phyloP scores from a whole-genome alignment of 2,113 vertebrate genomes.

The Onychostoma macrolepis region DNA sequence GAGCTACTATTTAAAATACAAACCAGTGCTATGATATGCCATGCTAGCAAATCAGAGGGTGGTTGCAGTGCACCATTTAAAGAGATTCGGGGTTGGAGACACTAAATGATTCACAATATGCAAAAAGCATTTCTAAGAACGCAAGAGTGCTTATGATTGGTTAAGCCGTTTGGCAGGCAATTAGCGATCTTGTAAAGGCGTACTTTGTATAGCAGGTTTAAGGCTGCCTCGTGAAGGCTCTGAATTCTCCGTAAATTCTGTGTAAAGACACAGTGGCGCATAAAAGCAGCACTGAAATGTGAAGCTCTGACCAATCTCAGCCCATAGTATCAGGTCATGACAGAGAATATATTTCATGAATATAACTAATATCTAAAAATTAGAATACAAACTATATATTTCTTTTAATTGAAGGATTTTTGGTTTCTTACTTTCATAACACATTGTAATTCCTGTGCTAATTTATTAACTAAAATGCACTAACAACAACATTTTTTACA shows the following conservation, averaged over 20 bases:
- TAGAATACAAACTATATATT: background rate
- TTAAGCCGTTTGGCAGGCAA: background rate
- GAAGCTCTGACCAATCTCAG: background rate
- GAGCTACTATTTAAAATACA: conserved; percentile 57
- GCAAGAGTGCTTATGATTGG: background rate
- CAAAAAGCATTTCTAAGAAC: background rate
- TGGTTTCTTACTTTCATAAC: too few species aligned
- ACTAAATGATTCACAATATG: background rate
- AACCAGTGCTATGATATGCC: conserved; percentile 55
- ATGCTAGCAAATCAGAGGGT: background rate
- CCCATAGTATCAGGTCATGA: background rate
- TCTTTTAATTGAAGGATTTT: too few species aligned
- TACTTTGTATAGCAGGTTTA: background rate
- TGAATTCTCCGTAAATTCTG: background rate
- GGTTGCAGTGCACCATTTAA: background rate
- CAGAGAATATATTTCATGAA: background rate
- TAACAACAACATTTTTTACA: too few species aligned
- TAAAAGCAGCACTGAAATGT: background rate
- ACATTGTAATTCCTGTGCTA: too few species aligned
- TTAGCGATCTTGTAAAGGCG: background rate
- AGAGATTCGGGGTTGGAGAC: background rate
- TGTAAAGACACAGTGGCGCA: background rate
- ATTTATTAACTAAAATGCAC: too few species aligned
- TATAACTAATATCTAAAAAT: background rate
- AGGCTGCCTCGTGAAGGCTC: background rate